These are phyloP conservation scores for Crenichthys baileyi DNA, from an alignment of 2,797 vertebrate species.

Conservation along the genomic window DNA sequence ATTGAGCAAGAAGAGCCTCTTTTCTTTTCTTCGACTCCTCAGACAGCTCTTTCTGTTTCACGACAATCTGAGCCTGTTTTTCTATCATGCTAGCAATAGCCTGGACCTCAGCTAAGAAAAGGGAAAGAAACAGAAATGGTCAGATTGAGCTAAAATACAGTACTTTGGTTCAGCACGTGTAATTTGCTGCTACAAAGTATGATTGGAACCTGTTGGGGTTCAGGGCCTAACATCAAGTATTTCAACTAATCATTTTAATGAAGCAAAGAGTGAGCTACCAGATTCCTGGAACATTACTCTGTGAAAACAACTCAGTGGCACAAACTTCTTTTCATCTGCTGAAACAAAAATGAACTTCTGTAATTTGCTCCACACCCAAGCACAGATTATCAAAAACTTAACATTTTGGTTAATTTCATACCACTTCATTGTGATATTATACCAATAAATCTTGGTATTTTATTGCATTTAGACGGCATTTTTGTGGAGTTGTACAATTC, in stretches of 20 bases:
- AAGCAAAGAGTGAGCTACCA: not conserved
- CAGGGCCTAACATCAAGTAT: not conserved
- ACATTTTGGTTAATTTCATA: not conserved
- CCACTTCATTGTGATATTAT: not conserved
- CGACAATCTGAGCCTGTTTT: conserved; percentile 96
- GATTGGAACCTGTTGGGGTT: not conserved
- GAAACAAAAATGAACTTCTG: not conserved
- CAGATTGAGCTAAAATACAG: not conserved
- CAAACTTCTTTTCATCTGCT: not conserved
- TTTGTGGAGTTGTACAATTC: not conserved
- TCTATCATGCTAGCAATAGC: conserved; percentile 95
- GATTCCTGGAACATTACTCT: not conserved
- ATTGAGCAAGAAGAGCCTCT: conserved; percentile 93
- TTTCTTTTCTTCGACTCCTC: conserved; percentile 89
- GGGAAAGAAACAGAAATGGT: not conserved
- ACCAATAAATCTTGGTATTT: not conserved
- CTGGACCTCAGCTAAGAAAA: conserved; percentile 86
- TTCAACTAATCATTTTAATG: not conserved
- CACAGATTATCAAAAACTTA: no score
- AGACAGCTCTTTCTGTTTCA: conserved; percentile 90
- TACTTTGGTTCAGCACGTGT: not conserved
- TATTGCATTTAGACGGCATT: not conserved
- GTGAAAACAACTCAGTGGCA: not conserved
- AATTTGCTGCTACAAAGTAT: not conserved
- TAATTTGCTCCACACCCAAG: no score